These are phyloP conservation scores for Hylia prasina DNA, from an alignment of 2,113 vertebrate species.

Conservation along the genomic window DNA sequence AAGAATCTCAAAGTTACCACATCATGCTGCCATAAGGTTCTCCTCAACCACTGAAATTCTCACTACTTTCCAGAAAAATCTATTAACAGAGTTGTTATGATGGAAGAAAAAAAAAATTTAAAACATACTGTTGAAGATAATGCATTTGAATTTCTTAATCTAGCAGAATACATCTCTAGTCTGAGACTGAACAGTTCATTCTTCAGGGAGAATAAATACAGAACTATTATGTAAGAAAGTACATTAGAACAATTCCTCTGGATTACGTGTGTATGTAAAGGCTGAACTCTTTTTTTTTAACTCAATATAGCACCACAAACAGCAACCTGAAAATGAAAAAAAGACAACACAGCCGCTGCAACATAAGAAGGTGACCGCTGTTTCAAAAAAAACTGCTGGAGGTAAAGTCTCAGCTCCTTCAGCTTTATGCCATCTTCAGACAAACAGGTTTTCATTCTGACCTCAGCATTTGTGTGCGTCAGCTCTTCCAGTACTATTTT, in stretches of 20 bases:
- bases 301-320: background rate
- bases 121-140: background rate
- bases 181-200: background rate
- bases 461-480: conserved; percentile 53
- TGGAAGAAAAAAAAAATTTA: background rate
- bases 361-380: background rate
- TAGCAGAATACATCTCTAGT: background rate
- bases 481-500: conserved; percentile 55
- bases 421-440: conserved; percentile 51
- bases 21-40: background rate
- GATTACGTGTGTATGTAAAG: background rate
- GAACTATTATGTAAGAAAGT: conserved; percentile 22
- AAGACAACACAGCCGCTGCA: background rate
- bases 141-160: background rate
- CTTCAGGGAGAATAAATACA: conserved; percentile 16
- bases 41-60: background rate
- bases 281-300: background rate
- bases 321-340: conserved; percentile 21
- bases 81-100: background rate
- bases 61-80: background rate
- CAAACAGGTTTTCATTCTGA: conserved; percentile 56
- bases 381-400: conserved; percentile 48
- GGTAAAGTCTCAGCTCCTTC: conserved; percentile 38
- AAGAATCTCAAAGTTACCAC: background rate
- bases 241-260: conserved; percentile 9